Evolutionary conservation across 2,797 vertebrate species (phyloP).

Genomic region (Furcifer pardalis): DNA sequence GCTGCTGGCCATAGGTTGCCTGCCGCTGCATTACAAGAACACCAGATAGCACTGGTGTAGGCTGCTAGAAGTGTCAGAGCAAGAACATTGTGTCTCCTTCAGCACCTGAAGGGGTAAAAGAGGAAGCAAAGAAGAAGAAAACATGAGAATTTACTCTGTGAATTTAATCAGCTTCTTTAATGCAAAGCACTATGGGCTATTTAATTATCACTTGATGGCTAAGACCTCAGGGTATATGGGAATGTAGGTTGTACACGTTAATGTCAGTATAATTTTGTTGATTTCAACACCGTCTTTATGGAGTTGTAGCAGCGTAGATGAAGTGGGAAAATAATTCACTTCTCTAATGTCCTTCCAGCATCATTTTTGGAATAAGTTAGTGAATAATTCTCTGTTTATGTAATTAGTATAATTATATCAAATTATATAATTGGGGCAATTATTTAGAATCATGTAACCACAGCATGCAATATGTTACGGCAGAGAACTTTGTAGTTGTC

Average conservation of each 20-base stretch:
- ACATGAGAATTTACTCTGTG: conserved; percentile 38
- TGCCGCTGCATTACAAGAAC: too few relatives aligned
- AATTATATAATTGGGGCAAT: conserved; percentile 70
- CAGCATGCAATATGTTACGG: conserved; percentile 64
- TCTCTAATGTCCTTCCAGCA: conserved; percentile 73
- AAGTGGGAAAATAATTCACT: conserved; percentile 51
- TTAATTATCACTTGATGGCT: conserved; percentile 39
- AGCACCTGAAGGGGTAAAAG: too few relatives aligned
- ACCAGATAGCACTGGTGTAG: too few relatives aligned
- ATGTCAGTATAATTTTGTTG: conserved; percentile 57
- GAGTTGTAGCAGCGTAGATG: conserved; percentile 69
- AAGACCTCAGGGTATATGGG: conserved; percentile 19
- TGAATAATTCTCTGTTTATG: conserved; percentile 58
- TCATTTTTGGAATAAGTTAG: conserved; percentile 71
- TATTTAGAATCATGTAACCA: conserved; percentile 68
- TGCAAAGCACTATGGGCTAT: conserved; percentile 40
- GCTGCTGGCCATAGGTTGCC: too few relatives aligned
- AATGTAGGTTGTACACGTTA: conserved; percentile 14
- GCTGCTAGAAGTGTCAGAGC: too few relatives aligned
- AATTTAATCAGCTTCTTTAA: background rate
- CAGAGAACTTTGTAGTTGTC: conserved; percentile 60
- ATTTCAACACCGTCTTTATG: conserved; percentile 67
- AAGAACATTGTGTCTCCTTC: too few relatives aligned
- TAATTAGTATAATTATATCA: conserved; percentile 66
- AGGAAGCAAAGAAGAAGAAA: too few relatives aligned